These are phyloP conservation scores for Bufo gargarizans DNA, from an alignment of 2,113 vertebrate genomes.

Conservation along the genomic window DNA sequence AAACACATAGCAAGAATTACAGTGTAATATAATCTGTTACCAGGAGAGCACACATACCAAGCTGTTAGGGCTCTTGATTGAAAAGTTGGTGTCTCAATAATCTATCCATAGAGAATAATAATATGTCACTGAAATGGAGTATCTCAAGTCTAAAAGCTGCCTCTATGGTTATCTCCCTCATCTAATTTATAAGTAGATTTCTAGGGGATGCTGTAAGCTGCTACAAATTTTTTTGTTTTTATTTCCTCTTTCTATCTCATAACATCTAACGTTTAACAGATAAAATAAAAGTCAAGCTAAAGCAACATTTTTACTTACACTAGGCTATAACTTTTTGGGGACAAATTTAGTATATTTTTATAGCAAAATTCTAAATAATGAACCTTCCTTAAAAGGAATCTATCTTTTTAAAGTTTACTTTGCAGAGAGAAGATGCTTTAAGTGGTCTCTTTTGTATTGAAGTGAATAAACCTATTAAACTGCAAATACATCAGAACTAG, in stretches of 20 bases:
- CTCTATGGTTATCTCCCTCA: slow-evolving; percentile 6
- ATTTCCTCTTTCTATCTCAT: slow-evolving; percentile 1
- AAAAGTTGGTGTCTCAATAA: slow-evolving; percentile 43
- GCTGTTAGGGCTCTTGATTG: slow-evolving; percentile 47
- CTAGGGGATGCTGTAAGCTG: background rate
- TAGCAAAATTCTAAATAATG: background rate
- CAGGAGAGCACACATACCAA: slow-evolving; percentile 25
- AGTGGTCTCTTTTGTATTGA: slow-evolving; percentile 19
- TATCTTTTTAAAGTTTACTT: slow-evolving; percentile 39
- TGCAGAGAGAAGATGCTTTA: slow-evolving; percentile 23
- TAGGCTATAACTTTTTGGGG: slow-evolving; percentile 1
- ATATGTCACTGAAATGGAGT: slow-evolving; percentile 23
- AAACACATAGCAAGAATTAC: slow-evolving; percentile 33
- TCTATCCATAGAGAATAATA: slow-evolving; percentile 47
- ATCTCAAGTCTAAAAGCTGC: slow-evolving; percentile 13
- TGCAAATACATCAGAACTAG: slow-evolving; percentile 15
- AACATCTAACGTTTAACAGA: slow-evolving; percentile 10
- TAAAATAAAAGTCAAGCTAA: slow-evolving; percentile 12
- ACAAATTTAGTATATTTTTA: background rate
- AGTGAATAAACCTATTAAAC: slow-evolving; percentile 37
- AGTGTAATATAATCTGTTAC: slow-evolving; percentile 40
- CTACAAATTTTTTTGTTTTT: slow-evolving; percentile 5
- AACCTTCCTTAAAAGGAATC: slow-evolving; percentile 22
- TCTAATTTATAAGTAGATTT: slow-evolving; percentile 16
- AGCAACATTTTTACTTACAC: slow-evolving; percentile 14